phyloP scores from a whole-genome alignment of 2,888 invertebrate species.

The Nomada hirtipes region DNA sequence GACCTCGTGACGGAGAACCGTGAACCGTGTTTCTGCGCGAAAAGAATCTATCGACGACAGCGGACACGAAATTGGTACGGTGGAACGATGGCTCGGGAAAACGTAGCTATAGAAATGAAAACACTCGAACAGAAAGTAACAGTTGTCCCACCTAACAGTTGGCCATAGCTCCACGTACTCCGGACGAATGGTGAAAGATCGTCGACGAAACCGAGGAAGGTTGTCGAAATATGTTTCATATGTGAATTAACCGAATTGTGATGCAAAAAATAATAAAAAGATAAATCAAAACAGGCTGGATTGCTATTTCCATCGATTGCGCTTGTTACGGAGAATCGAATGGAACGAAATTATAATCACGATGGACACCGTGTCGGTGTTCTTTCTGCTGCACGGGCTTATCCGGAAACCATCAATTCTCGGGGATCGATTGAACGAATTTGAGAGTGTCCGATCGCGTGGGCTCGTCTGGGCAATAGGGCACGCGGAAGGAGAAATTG shows the following conservation, averaged over 20 bases:
- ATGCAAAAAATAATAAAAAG: accelerated
- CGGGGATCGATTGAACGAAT: constrained; percentile 47
- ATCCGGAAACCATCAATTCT: constrained; percentile 48
- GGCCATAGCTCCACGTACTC: neutral
- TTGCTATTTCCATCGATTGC: no score
- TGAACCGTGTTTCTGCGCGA: neutral
- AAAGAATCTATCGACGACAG: neutral
- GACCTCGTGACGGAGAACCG: constrained; percentile 56
- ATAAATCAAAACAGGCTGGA: neutral
- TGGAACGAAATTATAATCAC: neutral
- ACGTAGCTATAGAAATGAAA: neutral
- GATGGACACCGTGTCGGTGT: neutral
- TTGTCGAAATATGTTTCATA: constrained; percentile 8
- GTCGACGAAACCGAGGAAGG: neutral
- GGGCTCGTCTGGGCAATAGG: constrained; percentile 35
- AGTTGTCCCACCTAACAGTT: neutral
- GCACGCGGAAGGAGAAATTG: constrained; percentile 71
- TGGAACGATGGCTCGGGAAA: constrained; percentile 23
- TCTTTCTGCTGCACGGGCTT: constrained; percentile 23
- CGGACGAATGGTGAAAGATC: neutral
- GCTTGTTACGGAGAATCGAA: neutral
- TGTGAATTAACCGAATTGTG: constrained; percentile 38
- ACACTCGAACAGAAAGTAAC: no score
- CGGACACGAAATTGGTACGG: no score
- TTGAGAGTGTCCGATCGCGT: constrained; percentile 58